phyloP scores from a whole-genome alignment of 2,888 invertebrate species.

The Zele albiditarsus region DNA sequence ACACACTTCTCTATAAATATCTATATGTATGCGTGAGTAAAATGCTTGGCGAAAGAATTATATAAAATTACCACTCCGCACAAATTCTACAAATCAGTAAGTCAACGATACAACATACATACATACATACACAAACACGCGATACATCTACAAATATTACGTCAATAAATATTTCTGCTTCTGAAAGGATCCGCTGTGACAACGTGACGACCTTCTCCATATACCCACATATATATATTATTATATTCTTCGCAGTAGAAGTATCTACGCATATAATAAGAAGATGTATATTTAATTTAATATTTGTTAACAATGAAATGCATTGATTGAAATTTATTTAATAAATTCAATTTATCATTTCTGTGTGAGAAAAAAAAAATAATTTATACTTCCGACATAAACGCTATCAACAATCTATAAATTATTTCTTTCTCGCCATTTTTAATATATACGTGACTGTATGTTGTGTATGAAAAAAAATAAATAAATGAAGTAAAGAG shows the following conservation, averaged over 20 bases:
- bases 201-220: constrained; percentile 6
- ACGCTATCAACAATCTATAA: too few relatives aligned
- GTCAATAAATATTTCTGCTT: constrained; percentile 68
- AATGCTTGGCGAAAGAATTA: constrained; percentile 12
- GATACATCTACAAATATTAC: constrained; percentile 64
- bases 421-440: too few relatives aligned
- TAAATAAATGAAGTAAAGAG: not conserved
- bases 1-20: not conserved
- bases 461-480: not conserved
- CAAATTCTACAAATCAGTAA: constrained; percentile 67
- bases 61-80: constrained; percentile 48
- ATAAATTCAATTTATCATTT: not conserved
- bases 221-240: not conserved
- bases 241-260: constrained; percentile 6
- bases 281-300: constrained; percentile 7
- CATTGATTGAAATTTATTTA: constrained; percentile 14
- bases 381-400: too few relatives aligned
- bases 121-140: constrained; percentile 11
- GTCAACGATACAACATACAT: constrained; percentile 39
- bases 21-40: not conserved
- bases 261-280: constrained; percentile 12
- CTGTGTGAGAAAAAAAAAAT: not conserved
- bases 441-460: not conserved
- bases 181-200: constrained; percentile 63
- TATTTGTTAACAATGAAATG: constrained; percentile 19